Base-by-base conservation (phyloP, 2,888 invertebrate genomes). In the Acleris literana region DNA sequence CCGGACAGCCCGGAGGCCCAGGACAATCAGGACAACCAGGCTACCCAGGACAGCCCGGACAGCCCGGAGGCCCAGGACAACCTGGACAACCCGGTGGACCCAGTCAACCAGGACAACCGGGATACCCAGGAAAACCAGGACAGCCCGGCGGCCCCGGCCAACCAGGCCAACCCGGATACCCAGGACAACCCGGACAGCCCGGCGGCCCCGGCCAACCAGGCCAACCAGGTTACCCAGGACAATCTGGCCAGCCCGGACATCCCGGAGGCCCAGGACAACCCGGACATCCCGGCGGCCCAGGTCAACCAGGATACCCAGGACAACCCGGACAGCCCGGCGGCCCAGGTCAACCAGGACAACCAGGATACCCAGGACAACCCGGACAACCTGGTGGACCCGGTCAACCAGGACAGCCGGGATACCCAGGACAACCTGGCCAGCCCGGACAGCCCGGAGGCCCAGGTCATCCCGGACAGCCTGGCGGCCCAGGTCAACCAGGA, bases 121-220 rank as follows among this genome's bases (percentile, higher is more conserved):
- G 81, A 18, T 55, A 72, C 1, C 78, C 79, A 20, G 78, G 81
- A 20, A 60, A 71, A 39, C 83, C 86, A 9, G 80, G 78, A 44
- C 63, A 69, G 0, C 74, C 80, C 53, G 80, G 79, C 2, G 53
- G 67, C 11, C 76, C 69, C 48, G 74, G 71, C 13, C 49, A 67
- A 44, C 72, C 71, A 1, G 73, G 74, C 22, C 44, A 61, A 13
- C 75, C 73, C 33, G 76, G 74, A 3, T 6, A 57, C 7, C 71
- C 73, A n/a, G 75, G 72, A 44, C 55, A 68, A 7, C 72, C 73
- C 33, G 76, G 74, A 3, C 33, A 65, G 5, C 64, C 69, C 43
- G 69, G 70, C 7, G 20, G 63, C 22, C 69, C 72, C 52, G 75
- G 63, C 16, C 20, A 51, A 16, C 74, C 77, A 17, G 75, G 72